A percentile compares a stretch with the other conserved stretches of the same genome.
These are phyloP conservation scores for Cheilosia scutellata DNA, from an alignment of 2,888 invertebrate species.

Conservation along the genomic window DNA sequence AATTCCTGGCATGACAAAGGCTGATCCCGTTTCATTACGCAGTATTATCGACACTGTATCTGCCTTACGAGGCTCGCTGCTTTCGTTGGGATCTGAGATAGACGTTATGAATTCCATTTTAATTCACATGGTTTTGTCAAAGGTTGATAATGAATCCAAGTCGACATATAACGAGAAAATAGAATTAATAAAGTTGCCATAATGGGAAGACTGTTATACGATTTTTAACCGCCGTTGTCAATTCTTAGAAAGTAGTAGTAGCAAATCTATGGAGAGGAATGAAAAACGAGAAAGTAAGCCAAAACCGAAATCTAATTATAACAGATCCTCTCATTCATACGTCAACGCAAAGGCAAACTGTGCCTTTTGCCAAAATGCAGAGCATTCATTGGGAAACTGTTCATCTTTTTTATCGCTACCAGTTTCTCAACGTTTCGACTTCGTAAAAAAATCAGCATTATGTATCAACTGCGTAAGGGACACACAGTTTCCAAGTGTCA, in stretches of 20 bases:
- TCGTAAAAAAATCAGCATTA: not conserved
- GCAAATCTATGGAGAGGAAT: conserved; percentile 7
- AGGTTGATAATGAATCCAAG: conserved; percentile 7
- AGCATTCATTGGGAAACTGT: conserved; percentile 16
- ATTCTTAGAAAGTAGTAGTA: conserved; percentile 6
- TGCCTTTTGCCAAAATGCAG: not conserved
- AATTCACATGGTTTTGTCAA: conserved; percentile 4
- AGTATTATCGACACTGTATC: not conserved
- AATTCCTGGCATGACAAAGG: conserved; percentile 3
- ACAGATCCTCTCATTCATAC: not conserved
- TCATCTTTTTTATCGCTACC: conserved; percentile 1
- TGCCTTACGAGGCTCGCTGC: conserved; percentile 2
- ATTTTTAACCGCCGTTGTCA: conserved; percentile 27
- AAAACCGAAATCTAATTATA: not conserved
- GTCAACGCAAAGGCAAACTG: conserved; percentile 14
- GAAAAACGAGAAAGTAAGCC: not conserved
- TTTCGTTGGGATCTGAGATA: not conserved
- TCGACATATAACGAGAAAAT: not conserved
- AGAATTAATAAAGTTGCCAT: conserved; percentile 2
- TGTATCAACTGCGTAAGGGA: not conserved
- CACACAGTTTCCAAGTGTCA: not conserved
- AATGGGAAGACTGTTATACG: conserved; percentile 34
- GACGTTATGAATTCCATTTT: conserved; percentile 29
- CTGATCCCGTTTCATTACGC: conserved; percentile 2
- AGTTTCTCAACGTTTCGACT: conserved; percentile 18